A percentile compares a stretch with the other conserved stretches of the same genome.
Evolutionary conservation across 2,888 invertebrate genomes (phyloP).

Genomic region (Willowsia nigromaculata): DNA sequence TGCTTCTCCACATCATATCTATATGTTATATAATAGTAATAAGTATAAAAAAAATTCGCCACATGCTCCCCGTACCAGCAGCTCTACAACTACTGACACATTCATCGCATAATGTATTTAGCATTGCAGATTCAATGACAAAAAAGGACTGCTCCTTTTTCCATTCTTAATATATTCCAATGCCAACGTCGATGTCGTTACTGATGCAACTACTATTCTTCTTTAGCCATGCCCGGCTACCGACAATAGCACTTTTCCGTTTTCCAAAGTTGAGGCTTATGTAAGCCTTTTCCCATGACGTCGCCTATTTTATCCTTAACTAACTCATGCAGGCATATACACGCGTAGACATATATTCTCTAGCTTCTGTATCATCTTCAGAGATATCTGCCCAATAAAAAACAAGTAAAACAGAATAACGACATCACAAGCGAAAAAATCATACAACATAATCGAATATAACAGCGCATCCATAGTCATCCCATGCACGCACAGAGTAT

Average conservation of each 20-base stretch:
- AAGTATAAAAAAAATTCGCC: conserved; percentile 62
- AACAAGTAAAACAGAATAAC: background rate
- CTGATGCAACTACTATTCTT: background rate
- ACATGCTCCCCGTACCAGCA: conserved; percentile 55
- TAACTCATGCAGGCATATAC: background rate
- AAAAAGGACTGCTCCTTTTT: background rate
- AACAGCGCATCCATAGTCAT: background rate
- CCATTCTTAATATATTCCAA: too few relatives aligned
- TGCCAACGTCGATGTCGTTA: background rate
- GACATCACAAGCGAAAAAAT: background rate
- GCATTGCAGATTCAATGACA: conserved; percentile 35
- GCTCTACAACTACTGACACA: conserved; percentile 32
- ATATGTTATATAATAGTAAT: background rate
- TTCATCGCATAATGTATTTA: conserved; percentile 13
- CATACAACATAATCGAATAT: background rate
- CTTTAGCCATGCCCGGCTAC: background rate
- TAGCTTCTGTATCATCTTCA: background rate
- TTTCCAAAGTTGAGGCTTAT: background rate
- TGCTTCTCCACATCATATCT: conserved; percentile 20
- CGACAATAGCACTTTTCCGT: background rate
- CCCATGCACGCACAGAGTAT: background rate
- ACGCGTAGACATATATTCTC: background rate
- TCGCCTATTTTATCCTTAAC: background rate
- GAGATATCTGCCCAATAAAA: background rate
- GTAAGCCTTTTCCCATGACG: background rate